phyloP scores from a whole-genome alignment of 2,113 vertebrate genomes.

The Platichthys stellatus region DNA sequence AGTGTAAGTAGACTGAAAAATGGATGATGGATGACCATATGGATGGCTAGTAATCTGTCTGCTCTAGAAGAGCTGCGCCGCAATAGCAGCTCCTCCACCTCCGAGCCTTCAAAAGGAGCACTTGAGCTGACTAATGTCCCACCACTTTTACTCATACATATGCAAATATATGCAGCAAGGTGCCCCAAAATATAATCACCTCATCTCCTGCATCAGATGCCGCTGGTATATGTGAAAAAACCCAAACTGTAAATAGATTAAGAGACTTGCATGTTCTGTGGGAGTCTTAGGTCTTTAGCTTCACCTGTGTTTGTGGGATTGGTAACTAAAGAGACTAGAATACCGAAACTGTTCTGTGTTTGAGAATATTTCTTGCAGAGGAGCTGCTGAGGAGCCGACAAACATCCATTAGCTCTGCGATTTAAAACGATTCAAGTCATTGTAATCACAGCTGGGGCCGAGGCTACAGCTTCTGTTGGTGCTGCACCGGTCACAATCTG shows the following conservation, averaged over 20 bases:
- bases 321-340: no score
- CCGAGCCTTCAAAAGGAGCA: constrained; percentile 43
- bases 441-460: no score
- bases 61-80: constrained; percentile 10
- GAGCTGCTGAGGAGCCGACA: no score
- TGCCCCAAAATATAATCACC: constrained; percentile 48
- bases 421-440: no score
- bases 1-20: constrained; percentile 4
- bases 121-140: constrained; percentile 54
- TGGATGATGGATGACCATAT: constrained; percentile 21
- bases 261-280: background rate
- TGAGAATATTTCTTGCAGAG: no score
- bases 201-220: constrained; percentile 30
- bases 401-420: no score
- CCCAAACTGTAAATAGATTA: background rate
- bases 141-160: constrained; percentile 49
- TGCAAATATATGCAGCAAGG: constrained; percentile 61
- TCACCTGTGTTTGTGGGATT: background rate
- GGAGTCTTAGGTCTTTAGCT: background rate
- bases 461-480: background rate
- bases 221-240: constrained; percentile 11
- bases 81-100: constrained; percentile 3
- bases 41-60: constrained; percentile 31
- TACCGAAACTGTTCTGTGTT: no score
- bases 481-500: no score